phyloP scores from a whole-genome alignment of 1,140 invertebrate genomes.

The Helicoverpa armigera region DNA sequence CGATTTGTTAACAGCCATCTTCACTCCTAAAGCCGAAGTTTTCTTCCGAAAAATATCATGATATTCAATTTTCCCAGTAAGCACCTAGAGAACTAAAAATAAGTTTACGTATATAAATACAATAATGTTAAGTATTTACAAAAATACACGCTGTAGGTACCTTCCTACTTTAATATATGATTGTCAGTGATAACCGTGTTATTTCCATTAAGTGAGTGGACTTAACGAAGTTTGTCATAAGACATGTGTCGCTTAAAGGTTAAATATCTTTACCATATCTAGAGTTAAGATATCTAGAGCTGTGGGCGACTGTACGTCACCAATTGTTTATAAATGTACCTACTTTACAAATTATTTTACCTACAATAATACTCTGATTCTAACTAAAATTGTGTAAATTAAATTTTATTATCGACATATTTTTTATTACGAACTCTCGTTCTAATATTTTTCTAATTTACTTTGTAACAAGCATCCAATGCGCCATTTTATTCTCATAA shows the following conservation, averaged over 20 bases:
- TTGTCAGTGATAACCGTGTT: constrained; percentile 17
- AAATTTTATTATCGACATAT: too few species aligned
- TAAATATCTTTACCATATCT: constrained; percentile 29
- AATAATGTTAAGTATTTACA: too few species aligned
- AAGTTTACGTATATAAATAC: too few species aligned
- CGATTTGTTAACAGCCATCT: too few species aligned
- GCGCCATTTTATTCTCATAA: constrained; percentile 13
- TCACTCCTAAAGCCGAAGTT: too few species aligned
- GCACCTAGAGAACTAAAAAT: too few species aligned
- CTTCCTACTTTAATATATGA: neutral
- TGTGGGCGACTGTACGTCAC: neutral
- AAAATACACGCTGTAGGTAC: neutral
- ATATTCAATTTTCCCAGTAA: too few species aligned
- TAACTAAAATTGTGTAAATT: too few species aligned
- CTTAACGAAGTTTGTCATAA: constrained; percentile 38
- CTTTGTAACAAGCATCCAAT: neutral
- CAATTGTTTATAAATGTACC: neutral
- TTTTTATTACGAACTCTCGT: too few species aligned
- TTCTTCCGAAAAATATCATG: neutral
- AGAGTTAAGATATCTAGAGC: constrained; percentile 4
- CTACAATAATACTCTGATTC: too few species aligned
- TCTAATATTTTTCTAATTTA: constrained; percentile 20
- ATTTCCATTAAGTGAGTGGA: constrained; percentile 10
- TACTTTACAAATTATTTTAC: too few species aligned
- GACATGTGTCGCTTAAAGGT: constrained; percentile 39